These are phyloP conservation scores for Hesperia comma DNA, from an alignment of 2,888 invertebrate genomes.

Conservation along the genomic window DNA sequence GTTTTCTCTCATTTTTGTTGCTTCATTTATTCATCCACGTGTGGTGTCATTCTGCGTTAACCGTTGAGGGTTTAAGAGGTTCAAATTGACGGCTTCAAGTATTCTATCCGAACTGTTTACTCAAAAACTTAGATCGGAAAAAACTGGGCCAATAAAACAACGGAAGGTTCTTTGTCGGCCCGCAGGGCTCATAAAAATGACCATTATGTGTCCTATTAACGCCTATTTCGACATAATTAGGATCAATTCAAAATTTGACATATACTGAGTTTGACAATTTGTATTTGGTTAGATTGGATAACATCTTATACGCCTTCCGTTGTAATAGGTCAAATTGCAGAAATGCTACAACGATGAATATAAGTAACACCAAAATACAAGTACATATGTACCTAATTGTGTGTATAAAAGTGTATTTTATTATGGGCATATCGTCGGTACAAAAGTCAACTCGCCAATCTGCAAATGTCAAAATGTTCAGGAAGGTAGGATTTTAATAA, in stretches of 20 bases:
- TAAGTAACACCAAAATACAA: no score
- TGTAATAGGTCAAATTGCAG: no score
- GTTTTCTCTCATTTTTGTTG: background rate
- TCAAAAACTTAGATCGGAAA: constrained; percentile 75
- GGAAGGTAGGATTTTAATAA: no score
- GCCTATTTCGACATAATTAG: constrained; percentile 83
- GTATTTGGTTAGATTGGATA: no score
- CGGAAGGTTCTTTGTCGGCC: constrained; percentile 77
- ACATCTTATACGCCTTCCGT: no score
- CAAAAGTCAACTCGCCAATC: no score
- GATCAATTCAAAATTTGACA: constrained; percentile 75
- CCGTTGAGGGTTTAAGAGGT: constrained; percentile 46
- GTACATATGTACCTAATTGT: no score
- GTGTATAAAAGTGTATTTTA: no score
- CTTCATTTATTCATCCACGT: background rate
- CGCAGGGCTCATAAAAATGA: constrained; percentile 68
- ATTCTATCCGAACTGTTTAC: constrained; percentile 65
- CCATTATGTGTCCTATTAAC: constrained; percentile 82
- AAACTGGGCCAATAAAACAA: constrained; percentile 73
- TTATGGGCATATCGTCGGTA: no score
- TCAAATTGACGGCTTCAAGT: constrained; percentile 61
- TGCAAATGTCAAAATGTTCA: no score
- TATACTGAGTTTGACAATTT: no score
- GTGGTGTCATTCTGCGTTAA: constrained; percentile 33
- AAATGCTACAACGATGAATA: no score